These are phyloP conservation scores for Aptenodytes forsteri DNA, from an alignment of 2,113 vertebrate genomes.

Conservation along the genomic window DNA sequence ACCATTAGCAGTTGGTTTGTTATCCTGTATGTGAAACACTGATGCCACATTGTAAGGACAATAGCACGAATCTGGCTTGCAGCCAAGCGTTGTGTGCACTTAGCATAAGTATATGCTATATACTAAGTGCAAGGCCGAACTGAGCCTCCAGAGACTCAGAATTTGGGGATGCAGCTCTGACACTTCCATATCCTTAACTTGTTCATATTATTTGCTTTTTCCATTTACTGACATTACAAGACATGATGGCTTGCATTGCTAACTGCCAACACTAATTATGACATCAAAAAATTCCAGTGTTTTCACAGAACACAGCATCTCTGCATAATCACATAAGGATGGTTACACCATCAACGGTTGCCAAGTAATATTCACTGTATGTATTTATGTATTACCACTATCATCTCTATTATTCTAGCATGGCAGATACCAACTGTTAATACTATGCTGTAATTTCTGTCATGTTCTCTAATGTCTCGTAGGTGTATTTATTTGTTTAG, in stretches of 20 bases:
- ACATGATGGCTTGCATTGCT: not conserved
- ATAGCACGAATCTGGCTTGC: not conserved
- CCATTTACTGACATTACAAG: not conserved
- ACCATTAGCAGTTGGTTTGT: conserved; percentile 62
- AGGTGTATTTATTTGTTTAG: conserved; percentile 3
- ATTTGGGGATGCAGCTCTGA: not conserved
- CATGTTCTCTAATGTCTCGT: not conserved
- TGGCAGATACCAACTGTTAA: not conserved
- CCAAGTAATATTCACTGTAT: not conserved
- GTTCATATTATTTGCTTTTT: not conserved
- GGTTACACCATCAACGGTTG: not conserved
- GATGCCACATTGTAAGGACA: conserved; percentile 5
- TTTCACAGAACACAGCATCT: not conserved
- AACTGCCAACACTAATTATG: not conserved
- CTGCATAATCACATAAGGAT: not conserved
- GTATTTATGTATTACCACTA: not conserved
- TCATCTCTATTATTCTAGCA: not conserved
- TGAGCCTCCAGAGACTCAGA: not conserved
- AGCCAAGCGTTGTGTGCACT: not conserved
- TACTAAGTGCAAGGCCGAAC: not conserved
- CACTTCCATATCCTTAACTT: not conserved
- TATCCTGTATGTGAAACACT: not conserved
- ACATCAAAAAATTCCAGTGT: not conserved
- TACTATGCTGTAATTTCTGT: not conserved
- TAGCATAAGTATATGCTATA: not conserved